Evolutionary conservation across 2,888 invertebrate genomes (phyloP), one percentile per base, ranked within the genome.

Genomic region (Drosophila niveifrons): DNA sequence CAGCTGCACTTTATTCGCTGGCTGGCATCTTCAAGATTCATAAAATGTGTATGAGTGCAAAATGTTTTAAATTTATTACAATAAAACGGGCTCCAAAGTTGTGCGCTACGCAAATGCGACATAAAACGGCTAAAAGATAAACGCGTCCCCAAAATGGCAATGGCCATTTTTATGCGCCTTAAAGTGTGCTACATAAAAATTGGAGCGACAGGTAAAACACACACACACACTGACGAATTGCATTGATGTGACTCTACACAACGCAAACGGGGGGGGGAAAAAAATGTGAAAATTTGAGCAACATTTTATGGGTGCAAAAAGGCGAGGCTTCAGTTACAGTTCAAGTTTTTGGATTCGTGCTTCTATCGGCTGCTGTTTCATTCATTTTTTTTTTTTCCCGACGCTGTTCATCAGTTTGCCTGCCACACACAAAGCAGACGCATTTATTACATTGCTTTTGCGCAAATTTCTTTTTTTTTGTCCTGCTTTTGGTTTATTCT

Each of bases 31-130:
- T 77, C 77, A 86, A 75, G 83, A 84, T 84, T 86, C 85, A 86
- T 86, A 86, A 86, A 85, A 83, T 86, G 80, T 88, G 86, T 86
- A 85, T 88, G 88, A 86, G 80, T 80, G 80, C 78, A 88, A 86
- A 86, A 88, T 88, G 88, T 86, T 85, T 88, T 85, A 88, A 88
- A 86, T 88, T 88, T 86, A 86, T 88, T 88, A 88, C 85, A 86
- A 88, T 82, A 86, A 83, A 80, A 80, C 75, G 81, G 72, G 46
- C 46, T 7, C 4, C 51, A 69, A 47, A 36, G 36, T 36, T 36
- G n/a, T 36, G 9, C n/a, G 36, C 70, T 83, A 85, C 86, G 83
- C 81, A 88, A 85, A 88, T 88, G 82, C 77, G 84, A 87, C 87
- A 83, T 83, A 83, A 83, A 86, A 83, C 72, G 87, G 55, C 82